Conservation (phyloP, 92 coral and sea anemone genomes). For the Desmophyllum pertusum region DNA sequence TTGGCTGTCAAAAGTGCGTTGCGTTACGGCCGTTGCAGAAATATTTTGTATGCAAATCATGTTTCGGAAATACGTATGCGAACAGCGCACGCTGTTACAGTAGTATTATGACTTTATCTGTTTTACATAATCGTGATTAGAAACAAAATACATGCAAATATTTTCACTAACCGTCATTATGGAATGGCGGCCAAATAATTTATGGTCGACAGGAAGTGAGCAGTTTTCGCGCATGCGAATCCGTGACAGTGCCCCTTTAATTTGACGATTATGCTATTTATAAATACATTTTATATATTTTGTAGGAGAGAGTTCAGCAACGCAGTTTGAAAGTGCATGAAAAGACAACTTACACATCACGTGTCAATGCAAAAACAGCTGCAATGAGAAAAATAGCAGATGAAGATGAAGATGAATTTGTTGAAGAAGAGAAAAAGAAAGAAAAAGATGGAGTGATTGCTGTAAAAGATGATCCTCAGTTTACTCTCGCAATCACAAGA, state of each 20-base stretch:
- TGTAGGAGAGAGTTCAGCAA: constrained; percentile 85
- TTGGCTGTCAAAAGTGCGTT: too few species aligned
- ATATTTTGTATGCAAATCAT: too few species aligned
- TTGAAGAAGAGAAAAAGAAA: constrained; percentile 77
- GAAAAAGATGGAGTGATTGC: constrained; percentile 93
- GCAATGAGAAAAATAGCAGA: constrained; percentile 97
- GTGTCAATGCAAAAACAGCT: constrained; percentile 98
- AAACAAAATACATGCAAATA: too few species aligned
- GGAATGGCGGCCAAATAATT: too few species aligned
- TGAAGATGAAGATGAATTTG: constrained; percentile 78
- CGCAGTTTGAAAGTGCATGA: constrained; percentile 91
- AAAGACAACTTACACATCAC: constrained; percentile 93
- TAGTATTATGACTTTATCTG: too few species aligned
- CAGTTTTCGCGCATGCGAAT: too few species aligned
- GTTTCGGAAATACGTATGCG: too few species aligned
- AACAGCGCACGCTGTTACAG: too few species aligned
- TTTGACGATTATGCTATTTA: neutral
- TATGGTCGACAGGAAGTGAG: too few species aligned
- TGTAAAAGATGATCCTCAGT: constrained; percentile 98
- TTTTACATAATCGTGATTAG: too few species aligned
- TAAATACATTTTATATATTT: neutral
- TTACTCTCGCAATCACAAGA: constrained; percentile 96
- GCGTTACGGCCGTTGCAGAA: too few species aligned
- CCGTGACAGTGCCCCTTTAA: neutral
- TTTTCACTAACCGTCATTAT: too few species aligned